These are phyloP conservation scores for Acleris laterana DNA, from an alignment of 2,888 invertebrate species.

Conservation along the genomic window DNA sequence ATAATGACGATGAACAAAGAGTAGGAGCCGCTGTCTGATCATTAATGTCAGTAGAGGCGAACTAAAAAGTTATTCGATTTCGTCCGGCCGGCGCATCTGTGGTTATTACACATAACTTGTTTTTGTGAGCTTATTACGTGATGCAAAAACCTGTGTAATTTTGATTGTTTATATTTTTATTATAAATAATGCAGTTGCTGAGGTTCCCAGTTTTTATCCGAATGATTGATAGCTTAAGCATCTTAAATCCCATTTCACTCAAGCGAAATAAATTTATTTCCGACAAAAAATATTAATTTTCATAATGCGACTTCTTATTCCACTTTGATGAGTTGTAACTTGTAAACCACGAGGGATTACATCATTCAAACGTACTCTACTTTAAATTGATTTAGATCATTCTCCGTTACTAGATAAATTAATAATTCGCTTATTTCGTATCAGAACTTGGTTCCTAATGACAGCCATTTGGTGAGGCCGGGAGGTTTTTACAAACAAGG, in stretches of 20 bases:
- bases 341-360: neutral
- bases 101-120: slow-evolving; percentile 40
- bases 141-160: slow-evolving; percentile 40
- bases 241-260: slow-evolving; percentile 18
- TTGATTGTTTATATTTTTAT: slow-evolving; percentile 40
- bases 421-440: neutral
- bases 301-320: neutral
- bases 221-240: slow-evolving; percentile 36
- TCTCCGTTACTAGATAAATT: slow-evolving; percentile 1
- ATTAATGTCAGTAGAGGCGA: slow-evolving; percentile 44
- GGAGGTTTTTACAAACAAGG: slow-evolving; percentile 47
- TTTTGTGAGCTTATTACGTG: slow-evolving; percentile 40
- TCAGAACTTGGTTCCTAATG: slow-evolving; percentile 32
- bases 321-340: neutral
- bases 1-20: slow-evolving; percentile 55
- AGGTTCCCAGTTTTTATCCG: slow-evolving; percentile 16
- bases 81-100: slow-evolving; percentile 31
- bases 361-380: no score
- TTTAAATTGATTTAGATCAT: no score
- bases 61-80: slow-evolving; percentile 42
- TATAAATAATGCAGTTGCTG: slow-evolving; percentile 18
- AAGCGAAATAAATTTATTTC: neutral
- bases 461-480: slow-evolving; percentile 48
- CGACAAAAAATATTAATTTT: slow-evolving; percentile 5
- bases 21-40: slow-evolving; percentile 43